Evolutionary conservation across 2,113 vertebrate species (phyloP), one percentile per base, ranked within the genome.

Genomic region (Poeciliopsis prolifica): DNA sequence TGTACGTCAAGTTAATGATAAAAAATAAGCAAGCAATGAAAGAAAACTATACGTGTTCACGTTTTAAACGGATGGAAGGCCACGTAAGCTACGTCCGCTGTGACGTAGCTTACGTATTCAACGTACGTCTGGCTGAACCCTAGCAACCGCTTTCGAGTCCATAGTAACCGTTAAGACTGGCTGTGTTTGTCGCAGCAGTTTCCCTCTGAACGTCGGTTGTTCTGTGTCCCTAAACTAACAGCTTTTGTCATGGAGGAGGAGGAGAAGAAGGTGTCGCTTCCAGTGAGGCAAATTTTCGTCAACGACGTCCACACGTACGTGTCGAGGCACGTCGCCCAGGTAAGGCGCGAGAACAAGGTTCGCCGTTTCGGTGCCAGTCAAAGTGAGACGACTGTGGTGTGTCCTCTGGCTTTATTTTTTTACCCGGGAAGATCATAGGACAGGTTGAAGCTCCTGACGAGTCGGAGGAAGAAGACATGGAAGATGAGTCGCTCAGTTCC

Each of bases 261-360:
- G 31, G 76, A 71, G 11, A 68, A 74, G 69, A 54, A 67, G 75
- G n/a, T 19, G 37, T 70, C 4, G 2, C 35, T 78, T 37, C 35
- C 35, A 12, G 35, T 3, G 54, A 95, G 85, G 77, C 86, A 95
- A 26, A 13, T 98, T 83, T 99, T 98, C 77, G 81, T 98, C 28
- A 98, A 95, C 90, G 93, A 95, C 28, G 87, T 98, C 30, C 96
- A 98, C 82, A 87, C 84, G 0, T 98, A 95, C 85, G 95, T 95
- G 26, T 97, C 96, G 72, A 85, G 84, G 65, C 86, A 82, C 80
- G 92, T 97, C n/a, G 97, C 95, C 0, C 86, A 97, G 96, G 97
- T 97, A 93, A 93, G 42, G 22, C 11, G 29, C 11, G 35, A 12
- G 11, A 11, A 35, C 72, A 54, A 12, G 30, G 3, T 42, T n/a